Evolutionary conservation across 2,113 vertebrate species (phyloP), one percentile per base, ranked within the genome.

Genomic region (Paramisgurnus dabryanus): DNA sequence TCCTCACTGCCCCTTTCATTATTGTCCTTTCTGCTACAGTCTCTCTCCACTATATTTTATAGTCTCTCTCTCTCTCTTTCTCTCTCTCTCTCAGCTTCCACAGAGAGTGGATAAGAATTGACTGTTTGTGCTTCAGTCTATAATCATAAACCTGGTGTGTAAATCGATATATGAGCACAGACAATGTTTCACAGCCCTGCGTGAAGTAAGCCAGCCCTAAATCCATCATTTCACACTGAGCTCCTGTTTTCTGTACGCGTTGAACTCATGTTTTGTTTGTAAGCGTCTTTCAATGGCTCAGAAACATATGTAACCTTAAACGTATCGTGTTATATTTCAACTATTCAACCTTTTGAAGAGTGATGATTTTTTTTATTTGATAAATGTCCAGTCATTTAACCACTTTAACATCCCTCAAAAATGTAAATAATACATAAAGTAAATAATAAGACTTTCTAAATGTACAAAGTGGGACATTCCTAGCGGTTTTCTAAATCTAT

Each of bases 121-220:
- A 77, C 64, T 45, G 57, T 66, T 72, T 80, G 22, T 61, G 58
- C 47, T 58, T 67, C 71, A 83, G 79, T 86, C 82, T 49, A 66
- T 79, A 75, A 80, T 69, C 47, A 70, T 81, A 79, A 88, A 80
- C 39, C 71, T 80, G 61, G 75, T 83, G 78, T 69, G 57, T 79
- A 61, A 84, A 88, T 86, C 82, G 47, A 84, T 84, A 77, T 27
- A 43, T 47, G n/a, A 68, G 18, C 61, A 67, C 64, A 66, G 65
- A 43, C 67, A 71, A 65, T 85, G 53, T 60, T 41, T 71, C 50
- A 55, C 77, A 69, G 64, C 55, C 64, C 34, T 64, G 27, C 40
- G 27, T 53, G 41, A 63, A 76, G 63, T 53, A 7, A 47, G 47
- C 61, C 47, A 66, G 63, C 13, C 55, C 47, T 49, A 12, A 3